Evolutionary conservation across 2,113 vertebrate species (phyloP), one percentile per base, ranked within the genome.

Genomic region (Cephalophus harveyi): DNA sequence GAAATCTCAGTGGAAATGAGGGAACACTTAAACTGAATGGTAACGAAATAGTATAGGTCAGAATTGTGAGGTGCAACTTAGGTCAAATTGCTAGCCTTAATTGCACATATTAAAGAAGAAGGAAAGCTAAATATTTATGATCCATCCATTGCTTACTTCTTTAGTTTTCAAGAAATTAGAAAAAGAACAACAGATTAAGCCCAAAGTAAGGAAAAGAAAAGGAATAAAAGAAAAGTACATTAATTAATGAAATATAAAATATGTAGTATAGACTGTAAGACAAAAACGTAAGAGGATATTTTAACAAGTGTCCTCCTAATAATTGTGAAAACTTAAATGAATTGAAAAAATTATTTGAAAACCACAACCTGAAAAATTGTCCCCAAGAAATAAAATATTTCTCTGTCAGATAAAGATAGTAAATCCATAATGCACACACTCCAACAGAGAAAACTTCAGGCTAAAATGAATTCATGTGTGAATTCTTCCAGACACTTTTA

Each of bases 1-100:
- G 90, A 94, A 97, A 46, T 97, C 81, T 96, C 97, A 89, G 0
- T 92, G 67, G 95, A 96, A 87, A 91, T 97, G 62, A 94, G 76
- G 27, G 82, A 90, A 74, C 7, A 76, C 87, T 96, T 98, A 86
- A 92, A 92, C 55, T 89, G 76, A 94, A 14, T 85, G 84, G 64
- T 88, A 85, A 82, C 64, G 90, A 91, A 95, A 71, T 92, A 91
- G 23, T 50, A 3, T 60, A 74, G 62, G 48, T 94, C 50, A 94
- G 46, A 83, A 78, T 57, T 94, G 23, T 95, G 90, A 84, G 81
- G 25, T 81, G 12, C n/a, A 30, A 36, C 9, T 82, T 82, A 86
- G 81, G n/a, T 55, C 21, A 57, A 76, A 71, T 11, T 50, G 23
- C 89, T 59, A 83, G 52, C 16, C 40, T 95, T 84, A 62, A 46